Evolutionary conservation across 2,797 vertebrate genomes (phyloP).

Genomic region (Pygocentrus nattereri): DNA sequence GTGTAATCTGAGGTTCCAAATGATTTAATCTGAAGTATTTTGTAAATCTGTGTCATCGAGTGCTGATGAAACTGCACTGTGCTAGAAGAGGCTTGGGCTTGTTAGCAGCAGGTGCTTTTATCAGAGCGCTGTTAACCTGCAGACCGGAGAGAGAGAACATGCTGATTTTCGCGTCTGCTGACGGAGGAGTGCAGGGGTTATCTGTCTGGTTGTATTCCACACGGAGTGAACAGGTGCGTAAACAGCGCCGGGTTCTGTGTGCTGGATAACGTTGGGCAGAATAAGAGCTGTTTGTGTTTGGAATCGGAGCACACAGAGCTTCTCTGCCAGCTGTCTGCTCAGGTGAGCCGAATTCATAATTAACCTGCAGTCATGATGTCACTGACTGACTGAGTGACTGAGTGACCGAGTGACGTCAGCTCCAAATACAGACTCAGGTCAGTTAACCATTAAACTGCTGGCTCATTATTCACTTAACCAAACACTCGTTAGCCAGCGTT

Average conservation of each 20-base stretch:
- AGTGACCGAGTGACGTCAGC: not conserved
- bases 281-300: slow-evolving; percentile 24
- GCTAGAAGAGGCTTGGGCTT: not conserved
- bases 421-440: too few species aligned
- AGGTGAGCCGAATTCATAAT: slow-evolving; percentile 46
- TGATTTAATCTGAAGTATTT: too few species aligned
- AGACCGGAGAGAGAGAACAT: not conserved
- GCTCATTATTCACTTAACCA: too few species aligned
- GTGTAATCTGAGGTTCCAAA: too few species aligned
- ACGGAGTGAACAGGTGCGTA: slow-evolving; percentile 37
- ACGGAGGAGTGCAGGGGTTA: not conserved
- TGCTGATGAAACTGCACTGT: too few species aligned
- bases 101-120: not conserved
- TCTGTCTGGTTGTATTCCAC: slow-evolving; percentile 26
- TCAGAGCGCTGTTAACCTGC: not conserved
- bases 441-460: too few species aligned
- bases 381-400: slow-evolving; percentile 24
- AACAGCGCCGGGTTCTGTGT: slow-evolving; percentile 33
- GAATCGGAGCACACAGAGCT: slow-evolving; percentile 38
- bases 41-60: too few species aligned
- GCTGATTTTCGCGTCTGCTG: not conserved
- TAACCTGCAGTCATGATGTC: slow-evolving; percentile 3
- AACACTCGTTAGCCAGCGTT: too few species aligned
- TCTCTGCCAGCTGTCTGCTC: slow-evolving; percentile 40
- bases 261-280: slow-evolving; percentile 18